Evolutionary conservation across 2,888 invertebrate genomes (phyloP), one percentile per base, ranked within the genome.

Genomic region (Ormyrus thymus): DNA sequence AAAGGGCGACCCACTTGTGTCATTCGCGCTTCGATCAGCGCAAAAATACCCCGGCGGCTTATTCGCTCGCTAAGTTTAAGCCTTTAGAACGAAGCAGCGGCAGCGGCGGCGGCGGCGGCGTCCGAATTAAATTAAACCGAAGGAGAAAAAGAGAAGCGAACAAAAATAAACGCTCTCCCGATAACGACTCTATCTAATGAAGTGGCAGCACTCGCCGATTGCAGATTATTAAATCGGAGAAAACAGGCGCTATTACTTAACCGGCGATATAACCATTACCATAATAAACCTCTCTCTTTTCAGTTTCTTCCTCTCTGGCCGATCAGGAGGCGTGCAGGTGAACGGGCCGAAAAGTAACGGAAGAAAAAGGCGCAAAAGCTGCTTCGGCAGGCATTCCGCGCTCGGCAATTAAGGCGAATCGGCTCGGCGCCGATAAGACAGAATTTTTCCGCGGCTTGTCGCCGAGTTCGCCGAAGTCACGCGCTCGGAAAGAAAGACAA

Each of bases 401-500:
- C 58, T 65, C 58, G 68, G 75, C 75, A 62, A 76, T 76, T 76
- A 76, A 61, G 69, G 69, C 76, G 45, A 69, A 76, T 69, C 76
- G 10, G 3, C 62, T 55, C 43, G 2, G 9, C 13, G 45, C 11
- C 56, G 76, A 76, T 76, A 76, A 76, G 13, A 56, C 58, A 56
- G 5, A 8, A 70, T 64, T 70, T 70, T 71, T 72, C 77, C 71
- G 65, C 77, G 71, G 51, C 50, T 13, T 48, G 46, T 48, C 55
- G 29, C 29, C 29, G 29, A 29, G 29, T 75, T 69, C 69, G 9
- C 48, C 77, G 66, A 59, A 71, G 76, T 64, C 64, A 71, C 70
- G 65, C 70, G 71, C 65, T 29, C 50, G 43, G 59, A 58, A 29
- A 29, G 48, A 50, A 45, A 64, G 29, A 64, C 51, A 65, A 8